A percentile compares a stretch with the other conserved stretches of the same genome.
Conservation (phyloP, 2,888 invertebrate species). For the Dolomedes plantarius region DNA sequence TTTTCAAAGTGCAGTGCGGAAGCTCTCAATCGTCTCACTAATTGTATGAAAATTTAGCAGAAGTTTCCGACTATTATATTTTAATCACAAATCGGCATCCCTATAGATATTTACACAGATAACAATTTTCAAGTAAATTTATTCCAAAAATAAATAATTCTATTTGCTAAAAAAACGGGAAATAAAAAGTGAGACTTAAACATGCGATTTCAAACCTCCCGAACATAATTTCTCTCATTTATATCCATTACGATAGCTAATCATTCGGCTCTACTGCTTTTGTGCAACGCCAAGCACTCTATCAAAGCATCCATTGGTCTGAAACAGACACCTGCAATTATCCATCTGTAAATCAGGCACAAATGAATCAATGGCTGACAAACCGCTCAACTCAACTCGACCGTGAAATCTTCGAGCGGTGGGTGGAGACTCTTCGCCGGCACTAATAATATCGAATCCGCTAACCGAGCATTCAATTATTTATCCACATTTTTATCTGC, state of each 20-base stretch:
- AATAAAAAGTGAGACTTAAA: neutral
- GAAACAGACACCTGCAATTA: constrained; percentile 4
- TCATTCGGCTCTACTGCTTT: neutral
- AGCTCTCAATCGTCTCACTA: no score
- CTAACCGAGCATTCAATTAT: constrained; percentile 56
- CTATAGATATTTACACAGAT: no score
- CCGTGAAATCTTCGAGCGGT: constrained; percentile 40
- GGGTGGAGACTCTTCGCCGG: constrained; percentile 35
- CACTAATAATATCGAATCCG: constrained; percentile 33
- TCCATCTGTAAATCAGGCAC: constrained; percentile 15
- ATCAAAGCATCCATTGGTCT: neutral
- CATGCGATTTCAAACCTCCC: neutral
- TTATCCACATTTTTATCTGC: constrained; percentile 32
- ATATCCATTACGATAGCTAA: neutral
- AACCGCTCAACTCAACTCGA: constrained; percentile 26
- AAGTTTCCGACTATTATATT: no score
- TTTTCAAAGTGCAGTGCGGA: no score
- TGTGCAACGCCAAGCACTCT: neutral
- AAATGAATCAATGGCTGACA: constrained; percentile 13
- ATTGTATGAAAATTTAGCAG: no score
- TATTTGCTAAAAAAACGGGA: no score
- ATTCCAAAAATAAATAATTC: no score
- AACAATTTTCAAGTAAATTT: no score
- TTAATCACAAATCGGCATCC: no score
- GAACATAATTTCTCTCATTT: constrained; percentile 1